A percentile compares a stretch with the other conserved stretches of the same genome.
Conservation (phyloP, 1,140 invertebrate genomes). For the Radopholus similis region DNA sequence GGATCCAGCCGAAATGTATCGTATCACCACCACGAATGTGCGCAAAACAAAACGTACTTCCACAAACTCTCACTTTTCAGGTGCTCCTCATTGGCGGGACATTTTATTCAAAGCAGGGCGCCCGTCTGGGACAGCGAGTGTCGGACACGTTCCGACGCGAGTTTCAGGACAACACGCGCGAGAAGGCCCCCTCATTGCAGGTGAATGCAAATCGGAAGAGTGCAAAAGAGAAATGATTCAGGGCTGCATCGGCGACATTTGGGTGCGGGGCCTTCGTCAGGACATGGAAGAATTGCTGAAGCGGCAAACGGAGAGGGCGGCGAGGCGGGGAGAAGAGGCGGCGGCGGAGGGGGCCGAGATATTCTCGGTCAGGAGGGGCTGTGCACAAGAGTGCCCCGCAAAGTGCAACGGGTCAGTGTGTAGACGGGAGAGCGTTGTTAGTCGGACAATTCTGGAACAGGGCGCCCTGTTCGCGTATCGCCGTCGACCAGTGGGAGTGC, state of each 20-base stretch:
- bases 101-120: conserved; percentile 8
- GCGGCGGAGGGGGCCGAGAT: neutral
- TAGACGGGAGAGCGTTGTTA: neutral
- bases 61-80: neutral
- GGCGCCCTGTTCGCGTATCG: neutral
- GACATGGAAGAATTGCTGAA: conserved; percentile 4
- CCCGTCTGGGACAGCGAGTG: neutral
- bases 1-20: conserved; percentile 18
- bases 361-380: conserved; percentile 1
- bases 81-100: conserved; percentile 16
- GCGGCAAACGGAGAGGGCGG: neutral
- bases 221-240: neutral
- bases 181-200: conserved; percentile 17
- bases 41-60: neutral
- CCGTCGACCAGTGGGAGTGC: neutral
- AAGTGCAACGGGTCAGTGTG: conserved; percentile 4
- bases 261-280: neutral
- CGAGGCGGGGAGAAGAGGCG: neutral
- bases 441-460: neutral
- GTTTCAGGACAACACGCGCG: conserved; percentile 20
- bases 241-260: conserved; percentile 16
- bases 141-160: conserved; percentile 8
- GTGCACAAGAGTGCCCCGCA: neutral
- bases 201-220: neutral
- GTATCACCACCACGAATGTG: conserved; percentile 17